Evolutionary conservation across 1,140 invertebrate species (phyloP).

Genomic region (Panagrolaimus sp.): DNA sequence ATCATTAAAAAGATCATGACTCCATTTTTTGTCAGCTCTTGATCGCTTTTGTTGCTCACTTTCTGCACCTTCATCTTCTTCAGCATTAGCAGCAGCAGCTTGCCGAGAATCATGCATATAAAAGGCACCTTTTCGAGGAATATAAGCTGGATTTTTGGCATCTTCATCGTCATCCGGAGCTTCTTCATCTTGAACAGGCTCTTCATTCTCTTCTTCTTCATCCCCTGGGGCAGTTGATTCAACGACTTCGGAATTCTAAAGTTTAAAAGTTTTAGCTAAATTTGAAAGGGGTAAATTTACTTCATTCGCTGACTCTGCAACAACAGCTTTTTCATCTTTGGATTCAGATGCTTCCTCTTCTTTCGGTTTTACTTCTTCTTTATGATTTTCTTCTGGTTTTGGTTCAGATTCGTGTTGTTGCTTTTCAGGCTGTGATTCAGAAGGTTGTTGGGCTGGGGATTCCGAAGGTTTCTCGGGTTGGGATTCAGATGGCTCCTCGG

Average conservation of each 20-base stretch:
- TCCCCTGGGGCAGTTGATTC: not conserved
- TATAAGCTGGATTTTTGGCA: slow-evolving; percentile 60
- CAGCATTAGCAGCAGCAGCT: not conserved
- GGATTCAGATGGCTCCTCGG: not conserved
- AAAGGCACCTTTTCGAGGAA: slow-evolving; percentile 60
- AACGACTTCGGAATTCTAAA: no score
- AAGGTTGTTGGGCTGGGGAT: not conserved
- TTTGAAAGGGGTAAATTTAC: not conserved
- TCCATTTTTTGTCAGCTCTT: slow-evolving; percentile 59
- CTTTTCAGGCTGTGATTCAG: not conserved
- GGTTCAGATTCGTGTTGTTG: not conserved
- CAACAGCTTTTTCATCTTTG: not conserved
- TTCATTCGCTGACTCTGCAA: no score
- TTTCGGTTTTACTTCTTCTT: not conserved
- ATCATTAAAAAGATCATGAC: slow-evolving; percentile 58
- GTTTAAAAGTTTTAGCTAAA: not conserved
- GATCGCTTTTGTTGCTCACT: not conserved
- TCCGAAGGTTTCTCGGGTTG: not conserved
- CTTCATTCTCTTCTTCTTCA: not conserved
- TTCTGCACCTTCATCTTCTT: not conserved
- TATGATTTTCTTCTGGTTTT: not conserved
- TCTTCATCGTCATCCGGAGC: slow-evolving; percentile 61
- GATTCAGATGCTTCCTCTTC: not conserved
- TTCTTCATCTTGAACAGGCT: slow-evolving; percentile 28
- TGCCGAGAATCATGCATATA: slow-evolving; percentile 59